Evolutionary conservation across 2,888 invertebrate species (phyloP).

Genomic region (Tipula unca): DNA sequence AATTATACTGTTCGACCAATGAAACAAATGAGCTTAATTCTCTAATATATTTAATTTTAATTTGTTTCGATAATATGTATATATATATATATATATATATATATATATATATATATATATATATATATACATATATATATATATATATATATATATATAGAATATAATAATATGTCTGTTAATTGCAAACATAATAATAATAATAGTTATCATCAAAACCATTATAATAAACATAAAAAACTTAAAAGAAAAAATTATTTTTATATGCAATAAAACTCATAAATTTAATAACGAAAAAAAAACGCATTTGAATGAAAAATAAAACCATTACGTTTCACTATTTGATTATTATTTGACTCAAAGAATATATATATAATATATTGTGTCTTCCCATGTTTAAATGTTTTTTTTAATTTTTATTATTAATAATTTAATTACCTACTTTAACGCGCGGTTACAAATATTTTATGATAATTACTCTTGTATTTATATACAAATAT

Average conservation of each 20-base stretch:
- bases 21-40: too few species aligned
- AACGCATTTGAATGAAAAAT: not conserved
- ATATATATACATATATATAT: too few species aligned
- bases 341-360: not conserved
- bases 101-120: too few species aligned
- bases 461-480: not conserved
- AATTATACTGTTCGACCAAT: not conserved
- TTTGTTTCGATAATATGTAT: too few species aligned
- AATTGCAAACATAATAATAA: slow-evolving; percentile 14
- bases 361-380: not conserved
- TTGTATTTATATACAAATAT: not conserved
- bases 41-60: too few species aligned
- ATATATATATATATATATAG: not conserved
- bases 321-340: not conserved
- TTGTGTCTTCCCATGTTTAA: not conserved
- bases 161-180: not conserved
- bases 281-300: not conserved
- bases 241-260: not conserved
- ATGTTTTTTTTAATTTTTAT: not conserved
- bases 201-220: not conserved
- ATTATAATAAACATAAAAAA: not conserved
- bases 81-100: too few species aligned
- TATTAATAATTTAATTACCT: slow-evolving; percentile 1
- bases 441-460: not conserved
- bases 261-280: not conserved